Base-by-base conservation (phyloP, 37 sponge, comb jelly and placozoan genomes). In the Halichondria panicea region DNA sequence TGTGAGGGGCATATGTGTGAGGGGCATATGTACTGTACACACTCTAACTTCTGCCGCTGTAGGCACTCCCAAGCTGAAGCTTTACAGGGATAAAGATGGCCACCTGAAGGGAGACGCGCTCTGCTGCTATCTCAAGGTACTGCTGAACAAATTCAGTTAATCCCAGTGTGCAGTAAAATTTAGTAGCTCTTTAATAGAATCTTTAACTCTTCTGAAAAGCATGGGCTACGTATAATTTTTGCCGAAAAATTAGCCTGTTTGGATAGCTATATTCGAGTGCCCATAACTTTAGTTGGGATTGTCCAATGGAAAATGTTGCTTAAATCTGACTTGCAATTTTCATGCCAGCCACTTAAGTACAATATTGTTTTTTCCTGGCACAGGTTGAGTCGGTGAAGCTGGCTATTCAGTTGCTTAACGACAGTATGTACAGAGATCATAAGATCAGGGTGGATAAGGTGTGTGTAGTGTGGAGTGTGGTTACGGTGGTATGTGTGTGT, bases 21-120 rank as follows among this genome's bases (percentile, higher is more conserved):
- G 50, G 11, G 11, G 11, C 53, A 24, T 66, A n/a, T 66, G 68
- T 66, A 24, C 27, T 55, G 18, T 8, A 52, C 42, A 8, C 37
- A 44, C 11, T 22, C 33, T 46, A 63, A 7, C 56, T 21, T 67
- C 48, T 32, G 34, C 30, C 48, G 59, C 1, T 80, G 54, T 50
- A 87, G 97, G 88, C 21, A 52, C 62, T 21, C 86, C 88, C 21
- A 98, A 95, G 76, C 18, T 98, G 34, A 98, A 98, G 66, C 78
- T 98, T 66, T 98, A 98, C 59, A 83, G 63, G 62, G 88, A 89
- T 32, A 53, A 13, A 0, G 74, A 95, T 43, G 99, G 95, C 32
- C 67, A 92, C 50, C 44, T 89, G 44, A 98, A 98, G 66, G 99
- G 99, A 73, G 99, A 98, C 65, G 99, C 91, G 1, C 72, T 80